Conservation (phyloP, 2,888 invertebrate species). For the Acrocyrtus sp. region DNA sequence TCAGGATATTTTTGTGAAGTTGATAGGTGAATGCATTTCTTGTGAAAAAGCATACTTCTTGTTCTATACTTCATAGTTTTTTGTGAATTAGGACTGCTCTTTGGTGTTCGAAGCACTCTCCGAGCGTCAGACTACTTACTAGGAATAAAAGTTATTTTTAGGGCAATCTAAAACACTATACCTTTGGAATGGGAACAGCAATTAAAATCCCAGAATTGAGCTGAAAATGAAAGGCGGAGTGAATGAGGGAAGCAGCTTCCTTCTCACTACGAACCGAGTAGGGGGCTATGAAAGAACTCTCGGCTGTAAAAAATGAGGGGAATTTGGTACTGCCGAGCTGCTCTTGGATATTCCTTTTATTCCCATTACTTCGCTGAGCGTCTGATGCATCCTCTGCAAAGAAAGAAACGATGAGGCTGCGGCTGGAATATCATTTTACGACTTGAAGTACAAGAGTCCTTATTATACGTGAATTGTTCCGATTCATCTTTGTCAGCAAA, state of each 20-base stretch:
- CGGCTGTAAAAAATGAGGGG: conserved; percentile 91
- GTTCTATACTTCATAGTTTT: too few relatives aligned
- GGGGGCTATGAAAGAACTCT: conserved; percentile 79
- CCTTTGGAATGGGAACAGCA: conserved; percentile 88
- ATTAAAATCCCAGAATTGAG: conserved; percentile 82
- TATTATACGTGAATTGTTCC: conserved; percentile 27
- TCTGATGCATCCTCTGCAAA: not conserved
- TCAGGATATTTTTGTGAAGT: too few relatives aligned
- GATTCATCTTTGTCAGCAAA: conserved; percentile 39
- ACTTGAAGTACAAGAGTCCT: too few relatives aligned
- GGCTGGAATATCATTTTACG: too few relatives aligned
- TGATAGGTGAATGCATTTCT: too few relatives aligned
- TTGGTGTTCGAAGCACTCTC: too few relatives aligned
- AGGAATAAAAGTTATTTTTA: not conserved
- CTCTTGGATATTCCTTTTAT: conserved; percentile 6
- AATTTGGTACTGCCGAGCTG: conserved; percentile 71
- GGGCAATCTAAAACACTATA: conserved; percentile 64
- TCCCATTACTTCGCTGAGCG: not conserved
- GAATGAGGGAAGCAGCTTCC: conserved; percentile 81
- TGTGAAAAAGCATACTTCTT: too few relatives aligned
- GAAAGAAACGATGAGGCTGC: too few relatives aligned
- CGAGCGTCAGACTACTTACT: too few relatives aligned
- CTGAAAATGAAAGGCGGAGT: conserved; percentile 69
- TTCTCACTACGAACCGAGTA: conserved; percentile 73
- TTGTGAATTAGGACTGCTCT: too few relatives aligned